Evolutionary conservation across 2,113 vertebrate genomes (phyloP), one percentile per base, ranked within the genome.

Genomic region (Pelodiscus sinensis): DNA sequence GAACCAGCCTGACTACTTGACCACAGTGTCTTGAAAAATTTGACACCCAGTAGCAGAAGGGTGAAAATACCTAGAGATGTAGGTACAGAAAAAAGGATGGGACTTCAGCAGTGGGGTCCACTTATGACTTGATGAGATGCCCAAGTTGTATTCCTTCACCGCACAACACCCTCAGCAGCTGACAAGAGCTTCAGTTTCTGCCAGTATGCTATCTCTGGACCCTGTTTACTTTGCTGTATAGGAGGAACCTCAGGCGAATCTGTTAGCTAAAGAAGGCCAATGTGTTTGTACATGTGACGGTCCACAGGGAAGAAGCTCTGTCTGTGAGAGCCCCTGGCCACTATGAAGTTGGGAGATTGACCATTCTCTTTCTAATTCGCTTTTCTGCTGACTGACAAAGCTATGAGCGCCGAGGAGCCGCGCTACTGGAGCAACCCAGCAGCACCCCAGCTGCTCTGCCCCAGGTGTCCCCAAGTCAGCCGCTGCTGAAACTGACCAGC

Each of bases 301-400:
- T 56, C n/a, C n/a, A 57, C 55, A 38, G 12, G 65, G 18, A 71
- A 71, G n/a, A 68, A 68, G 4, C 11, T 56, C n/a, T 79, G 15
- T 86, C 22, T 24, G n/a, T 71, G 35, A n/a, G 24, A 91, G 56
- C 60, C 54, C 14, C 3, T 22, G 29, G 51, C 19, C 8, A 1
- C n/a, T 38, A 15, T 79, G 18, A 22, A 24, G 51, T 90, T 21
- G 84, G 82, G 57, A 81, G 90, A 58, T 35, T 11, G 81, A 71
- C 18, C 50, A n/a, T 54, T 71, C 38, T 77, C 73, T 89, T 82
- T 88, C 87, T 88, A 88, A 75, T 94, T 94, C 86, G 85, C 57
- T 27, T 29, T 88, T 24, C 35, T 91, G 65, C 0, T 78, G 54
- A 57, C 83, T 87, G 55, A 31, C 0, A 0, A 88, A 81, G 52